Evolutionary conservation across 2,113 vertebrate species (phyloP), one percentile per base, ranked within the genome.

Genomic region (Limnothrissa miodon): DNA sequence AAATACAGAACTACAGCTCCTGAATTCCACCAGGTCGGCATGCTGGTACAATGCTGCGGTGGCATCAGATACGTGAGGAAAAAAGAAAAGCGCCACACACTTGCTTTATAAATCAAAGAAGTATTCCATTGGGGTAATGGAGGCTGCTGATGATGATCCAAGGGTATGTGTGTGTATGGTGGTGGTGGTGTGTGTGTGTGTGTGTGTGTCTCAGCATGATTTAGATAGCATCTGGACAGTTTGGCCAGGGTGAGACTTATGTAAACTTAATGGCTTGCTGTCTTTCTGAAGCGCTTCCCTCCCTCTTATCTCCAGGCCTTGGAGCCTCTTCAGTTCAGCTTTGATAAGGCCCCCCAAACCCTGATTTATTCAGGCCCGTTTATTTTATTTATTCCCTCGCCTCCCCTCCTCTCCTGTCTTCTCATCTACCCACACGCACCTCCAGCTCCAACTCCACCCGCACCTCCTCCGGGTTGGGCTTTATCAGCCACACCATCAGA

Each of bases 241-340:
- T 46, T 83, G 80, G 86, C 84, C 62, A 53, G 82, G 79, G 83
- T 78, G 86, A 87, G 88, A 83, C 85, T 88, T 87, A 86, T 86
- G 82, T 89, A 91, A 90, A 92, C 87, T 84, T 89, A 87, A 88
- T 82, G 85, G 78, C 83, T 85, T 83, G 80, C 53, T 45, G 0
- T 53, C 85, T 53, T 39, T 83, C 78, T 83, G 80, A 33, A 66
- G 51, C 83, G 87, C 66, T 39, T 89, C 81, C 84, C 87, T 87
- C 86, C 85, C 86, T 91, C 88, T 90, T 90, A 91, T 90, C 90
- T 88, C 86, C 82, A 81, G 86, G 80, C 89, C 87, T 80, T 80
- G 80, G 84, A 88, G 83, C 74, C 89, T 89, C 86, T 83, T 87
- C 87, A 66, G 83, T 45, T 86, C 88, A 90, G 87, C 87, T 83